A percentile compares a stretch with the other conserved stretches of the same genome.
These are phyloP conservation scores for Dufourea novaeangliae DNA, from an alignment of 1,140 invertebrate genomes.

Conservation along the genomic window DNA sequence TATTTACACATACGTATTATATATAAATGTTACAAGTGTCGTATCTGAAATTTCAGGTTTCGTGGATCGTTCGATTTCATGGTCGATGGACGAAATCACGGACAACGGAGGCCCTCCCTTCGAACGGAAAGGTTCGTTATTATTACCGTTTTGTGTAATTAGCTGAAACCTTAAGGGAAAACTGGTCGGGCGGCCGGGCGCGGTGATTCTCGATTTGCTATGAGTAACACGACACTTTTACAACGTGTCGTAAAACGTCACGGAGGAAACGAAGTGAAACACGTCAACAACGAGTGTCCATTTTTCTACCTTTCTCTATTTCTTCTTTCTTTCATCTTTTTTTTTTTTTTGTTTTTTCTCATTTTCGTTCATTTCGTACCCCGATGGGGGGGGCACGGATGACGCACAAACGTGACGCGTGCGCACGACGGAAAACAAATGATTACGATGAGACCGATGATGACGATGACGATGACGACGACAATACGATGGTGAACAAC, in stretches of 20 bases:
- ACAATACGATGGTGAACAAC: conserved; percentile 44
- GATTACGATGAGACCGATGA: conserved; percentile 20
- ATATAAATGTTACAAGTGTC: conserved; percentile 27
- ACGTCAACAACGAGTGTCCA: conserved; percentile 4
- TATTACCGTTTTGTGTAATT: conserved; percentile 9
- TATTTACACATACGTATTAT: no score
- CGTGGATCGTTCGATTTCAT: conserved; percentile 15
- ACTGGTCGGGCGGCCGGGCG: conserved; percentile 10
- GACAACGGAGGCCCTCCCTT: background rate
- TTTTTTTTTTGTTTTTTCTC: background rate
- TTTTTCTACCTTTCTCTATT: background rate
- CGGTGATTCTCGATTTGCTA: conserved; percentile 1
- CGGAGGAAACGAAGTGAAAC: conserved; percentile 25
- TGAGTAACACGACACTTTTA: background rate
- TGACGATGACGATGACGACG: conserved; percentile 49
- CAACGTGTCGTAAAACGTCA: background rate
- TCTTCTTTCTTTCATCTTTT: background rate
- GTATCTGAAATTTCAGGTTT: conserved; percentile 3
- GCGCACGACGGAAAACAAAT: conserved; percentile 16
- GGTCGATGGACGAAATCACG: conserved; percentile 25
- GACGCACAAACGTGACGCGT: conserved; percentile 21
- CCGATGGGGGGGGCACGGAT: background rate
- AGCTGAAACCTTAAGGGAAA: background rate
- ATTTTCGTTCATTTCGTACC: background rate
- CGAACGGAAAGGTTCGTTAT: conserved; percentile 6